phyloP scores from a whole-genome alignment of 1,140 invertebrate genomes.

The Trinorchestia longiramus region DNA sequence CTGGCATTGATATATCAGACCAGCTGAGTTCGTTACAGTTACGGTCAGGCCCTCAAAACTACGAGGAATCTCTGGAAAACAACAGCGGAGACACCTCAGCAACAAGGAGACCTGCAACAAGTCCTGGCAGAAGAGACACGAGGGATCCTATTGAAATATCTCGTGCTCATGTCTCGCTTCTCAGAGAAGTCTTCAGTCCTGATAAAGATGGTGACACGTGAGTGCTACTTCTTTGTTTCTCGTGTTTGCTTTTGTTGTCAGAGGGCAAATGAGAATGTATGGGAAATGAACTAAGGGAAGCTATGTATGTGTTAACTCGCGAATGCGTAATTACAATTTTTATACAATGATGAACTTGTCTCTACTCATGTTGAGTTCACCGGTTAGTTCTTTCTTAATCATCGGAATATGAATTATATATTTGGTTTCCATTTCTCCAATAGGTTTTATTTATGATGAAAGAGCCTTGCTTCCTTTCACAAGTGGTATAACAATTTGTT shows the following conservation, averaged over 20 bases:
- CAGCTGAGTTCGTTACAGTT: conserved; percentile 63
- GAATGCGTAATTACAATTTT: too few species aligned
- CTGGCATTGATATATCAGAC: conserved; percentile 65
- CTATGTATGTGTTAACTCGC: too few species aligned
- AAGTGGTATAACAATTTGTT: neutral
- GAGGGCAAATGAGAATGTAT: too few species aligned
- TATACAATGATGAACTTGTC: too few species aligned
- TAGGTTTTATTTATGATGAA: neutral
- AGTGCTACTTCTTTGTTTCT: conserved; percentile 70
- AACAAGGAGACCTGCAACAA: neutral
- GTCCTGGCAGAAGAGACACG: neutral
- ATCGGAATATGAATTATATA: neutral
- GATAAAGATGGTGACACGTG: conserved; percentile 82
- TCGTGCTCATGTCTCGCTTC: conserved; percentile 59
- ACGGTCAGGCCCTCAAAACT: conserved; percentile 57
- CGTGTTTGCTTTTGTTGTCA: too few species aligned
- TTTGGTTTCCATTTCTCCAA: neutral
- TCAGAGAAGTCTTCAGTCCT: conserved; percentile 75
- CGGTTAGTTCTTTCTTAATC: neutral
- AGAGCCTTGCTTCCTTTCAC: neutral
- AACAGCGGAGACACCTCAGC: conserved; percentile 15
- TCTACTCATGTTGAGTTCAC: neutral
- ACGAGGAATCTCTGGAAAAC: conserved; percentile 57
- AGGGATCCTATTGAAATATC: conserved; percentile 46
- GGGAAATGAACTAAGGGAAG: too few species aligned